Percentiles rank a stretch among this genome's conserved stretches.
Evolutionary conservation across 2,113 vertebrate genomes (phyloP).

Genomic region (Aspidoscelis tigris): DNA sequence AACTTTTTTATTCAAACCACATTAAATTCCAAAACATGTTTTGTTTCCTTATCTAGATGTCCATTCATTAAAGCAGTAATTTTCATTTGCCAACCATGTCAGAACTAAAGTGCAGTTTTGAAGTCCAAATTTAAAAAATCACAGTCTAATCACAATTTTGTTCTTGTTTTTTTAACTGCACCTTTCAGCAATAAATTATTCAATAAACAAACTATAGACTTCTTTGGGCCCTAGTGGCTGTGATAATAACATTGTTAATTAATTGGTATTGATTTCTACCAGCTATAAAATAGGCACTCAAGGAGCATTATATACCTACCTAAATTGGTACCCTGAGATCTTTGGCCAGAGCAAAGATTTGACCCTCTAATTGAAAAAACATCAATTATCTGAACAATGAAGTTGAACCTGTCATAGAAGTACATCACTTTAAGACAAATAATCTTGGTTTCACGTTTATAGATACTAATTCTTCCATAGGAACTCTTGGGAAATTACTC

Average conservation of each 20-base stretch:
- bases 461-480: neutral
- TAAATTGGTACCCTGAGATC: constrained; percentile 14
- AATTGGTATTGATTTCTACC: constrained; percentile 9
- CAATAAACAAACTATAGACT: neutral
- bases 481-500: neutral
- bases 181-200: neutral
- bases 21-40: neutral
- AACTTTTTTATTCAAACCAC: neutral
- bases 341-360: constrained; percentile 14
- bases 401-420: constrained; percentile 1
- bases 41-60: neutral
- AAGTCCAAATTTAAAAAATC: neutral
- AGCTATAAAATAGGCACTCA: neutral
- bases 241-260: constrained; percentile 25
- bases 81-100: neutral
- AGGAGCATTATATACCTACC: constrained; percentile 17
- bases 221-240: neutral
- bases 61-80: constrained; percentile 1
- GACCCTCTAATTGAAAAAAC: constrained; percentile 16
- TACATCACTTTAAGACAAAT: neutral
- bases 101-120: neutral
- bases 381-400: constrained; percentile 29
- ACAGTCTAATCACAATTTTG: too few relatives aligned
- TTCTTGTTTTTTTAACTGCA: too few relatives aligned
- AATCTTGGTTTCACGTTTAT: neutral